A percentile compares a stretch with the other conserved stretches of the same genome.
These are phyloP conservation scores for Sesamia nonagrioides DNA, from an alignment of 1,140 invertebrate species.

Conservation along the genomic window DNA sequence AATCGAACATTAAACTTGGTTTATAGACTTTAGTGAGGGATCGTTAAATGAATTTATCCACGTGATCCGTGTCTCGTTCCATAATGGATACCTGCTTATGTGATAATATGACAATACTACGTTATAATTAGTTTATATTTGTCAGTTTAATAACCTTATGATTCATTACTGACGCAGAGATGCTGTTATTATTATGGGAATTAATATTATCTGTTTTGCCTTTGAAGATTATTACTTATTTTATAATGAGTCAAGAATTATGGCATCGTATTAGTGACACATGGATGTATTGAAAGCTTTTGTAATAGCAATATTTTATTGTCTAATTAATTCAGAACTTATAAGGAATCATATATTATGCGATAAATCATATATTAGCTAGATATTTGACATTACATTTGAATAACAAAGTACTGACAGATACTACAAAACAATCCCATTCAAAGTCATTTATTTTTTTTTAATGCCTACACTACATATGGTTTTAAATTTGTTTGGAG, in stretches of 20 bases:
- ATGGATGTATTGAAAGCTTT: not conserved
- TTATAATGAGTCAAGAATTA: constrained; percentile 23
- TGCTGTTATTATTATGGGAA: not conserved
- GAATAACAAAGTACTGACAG: not conserved
- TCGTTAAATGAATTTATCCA: constrained; percentile 1
- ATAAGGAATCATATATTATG: not conserved
- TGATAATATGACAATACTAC: constrained; percentile 34
- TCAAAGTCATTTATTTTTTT: too few relatives aligned
- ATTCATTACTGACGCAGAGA: not conserved
- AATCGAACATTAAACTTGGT: constrained; percentile 34
- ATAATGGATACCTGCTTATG: constrained; percentile 11
- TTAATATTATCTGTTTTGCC: not conserved
- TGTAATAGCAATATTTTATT: not conserved
- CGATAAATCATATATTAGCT: too few relatives aligned
- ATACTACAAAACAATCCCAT: too few relatives aligned
- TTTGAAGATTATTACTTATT: not conserved
- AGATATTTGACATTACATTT: not conserved
- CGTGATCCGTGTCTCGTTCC: not conserved
- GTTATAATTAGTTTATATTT: constrained; percentile 27
- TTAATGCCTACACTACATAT: too few relatives aligned
- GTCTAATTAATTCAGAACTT: not conserved
- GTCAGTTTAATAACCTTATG: constrained; percentile 4
- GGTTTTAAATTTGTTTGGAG: too few relatives aligned
- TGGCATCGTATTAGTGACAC: not conserved
- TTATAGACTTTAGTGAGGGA: constrained; percentile 6